Conservation (phyloP, 2,797 vertebrate species). For the Rhinella marina region DNA sequence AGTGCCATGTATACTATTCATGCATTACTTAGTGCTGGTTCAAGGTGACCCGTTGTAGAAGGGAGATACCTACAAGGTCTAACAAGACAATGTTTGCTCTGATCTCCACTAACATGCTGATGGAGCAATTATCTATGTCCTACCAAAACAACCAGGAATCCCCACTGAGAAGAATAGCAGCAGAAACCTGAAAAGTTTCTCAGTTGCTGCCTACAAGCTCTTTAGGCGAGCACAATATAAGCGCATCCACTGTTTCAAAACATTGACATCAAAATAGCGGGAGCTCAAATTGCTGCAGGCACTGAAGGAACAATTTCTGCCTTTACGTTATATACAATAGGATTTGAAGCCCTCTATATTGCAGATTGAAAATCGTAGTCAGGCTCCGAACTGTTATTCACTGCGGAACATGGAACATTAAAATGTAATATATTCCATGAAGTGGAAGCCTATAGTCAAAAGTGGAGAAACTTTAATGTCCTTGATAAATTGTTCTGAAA, state of each 20-base stretch:
- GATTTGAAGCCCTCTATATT: slow-evolving; percentile 35
- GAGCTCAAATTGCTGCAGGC: slow-evolving; percentile 44
- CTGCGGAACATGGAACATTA: background rate
- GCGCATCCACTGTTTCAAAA: slow-evolving; percentile 37
- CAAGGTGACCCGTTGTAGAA: too few relatives aligned
- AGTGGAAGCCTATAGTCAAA: background rate
- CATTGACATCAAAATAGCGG: slow-evolving; percentile 51
- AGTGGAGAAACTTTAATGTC: background rate
- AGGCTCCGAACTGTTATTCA: background rate
- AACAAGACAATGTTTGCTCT: background rate
- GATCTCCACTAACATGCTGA: background rate
- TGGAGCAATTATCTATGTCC: background rate
- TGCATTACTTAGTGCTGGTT: too few relatives aligned
- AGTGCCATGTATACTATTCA: too few relatives aligned
- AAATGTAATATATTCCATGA: background rate
- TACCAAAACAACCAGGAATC: background rate
- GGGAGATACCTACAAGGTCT: background rate
- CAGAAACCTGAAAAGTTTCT: background rate
- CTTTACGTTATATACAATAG: slow-evolving; percentile 34
- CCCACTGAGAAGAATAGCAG: slow-evolving; percentile 2
- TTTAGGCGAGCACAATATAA: slow-evolving; percentile 7
- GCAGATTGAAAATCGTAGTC: slow-evolving; percentile 33
- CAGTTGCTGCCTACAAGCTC: background rate
- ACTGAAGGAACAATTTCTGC: slow-evolving; percentile 39
- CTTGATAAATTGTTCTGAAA: slow-evolving; percentile 22